These are phyloP conservation scores for Sparus aurata DNA, from an alignment of 2,797 vertebrate species.

Conservation along the genomic window DNA sequence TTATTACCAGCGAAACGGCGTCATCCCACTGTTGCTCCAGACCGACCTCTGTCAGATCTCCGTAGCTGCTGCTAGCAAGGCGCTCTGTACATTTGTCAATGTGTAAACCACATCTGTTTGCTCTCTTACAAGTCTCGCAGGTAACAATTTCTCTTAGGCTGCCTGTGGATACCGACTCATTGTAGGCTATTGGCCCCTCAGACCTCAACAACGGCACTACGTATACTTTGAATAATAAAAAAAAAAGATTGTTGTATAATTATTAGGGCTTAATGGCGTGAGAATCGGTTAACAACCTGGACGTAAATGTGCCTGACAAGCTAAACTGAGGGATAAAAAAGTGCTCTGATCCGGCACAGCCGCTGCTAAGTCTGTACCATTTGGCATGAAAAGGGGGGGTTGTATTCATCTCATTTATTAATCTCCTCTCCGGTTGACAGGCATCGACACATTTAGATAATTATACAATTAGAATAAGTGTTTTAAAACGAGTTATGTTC, in stretches of 20 bases:
- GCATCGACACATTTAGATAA: rapidly evolving
- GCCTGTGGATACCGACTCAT: rapidly evolving
- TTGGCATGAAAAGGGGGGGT: background rate
- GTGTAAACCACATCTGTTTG: rapidly evolving
- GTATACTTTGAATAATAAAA: rapidly evolving
- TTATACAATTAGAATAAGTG: rapidly evolving
- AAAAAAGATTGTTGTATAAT: rapidly evolving
- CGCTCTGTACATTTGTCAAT: background rate
- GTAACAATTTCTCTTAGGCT: rapidly evolving
- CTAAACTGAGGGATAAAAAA: rapidly evolving
- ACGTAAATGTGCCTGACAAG: slow-evolving; percentile 22
- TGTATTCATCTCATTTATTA: rapidly evolving
- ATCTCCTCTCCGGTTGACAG: rapidly evolving
- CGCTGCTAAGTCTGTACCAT: slow-evolving; percentile 52
- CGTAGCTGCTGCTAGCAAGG: slow-evolving; percentile 47
- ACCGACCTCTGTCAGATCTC: slow-evolving; percentile 3
- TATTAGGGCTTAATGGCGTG: rapidly evolving
- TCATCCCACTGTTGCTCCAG: background rate
- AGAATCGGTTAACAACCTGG: rapidly evolving
- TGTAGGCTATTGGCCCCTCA: background rate
- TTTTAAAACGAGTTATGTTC: rapidly evolving
- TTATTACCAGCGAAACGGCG: slow-evolving; percentile 19
- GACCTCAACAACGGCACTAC: rapidly evolving
- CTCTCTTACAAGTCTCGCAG: background rate
- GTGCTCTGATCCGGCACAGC: rapidly evolving